Conservation (phyloP, 1,140 invertebrate genomes). For the Acromyrmex charruanus region DNA sequence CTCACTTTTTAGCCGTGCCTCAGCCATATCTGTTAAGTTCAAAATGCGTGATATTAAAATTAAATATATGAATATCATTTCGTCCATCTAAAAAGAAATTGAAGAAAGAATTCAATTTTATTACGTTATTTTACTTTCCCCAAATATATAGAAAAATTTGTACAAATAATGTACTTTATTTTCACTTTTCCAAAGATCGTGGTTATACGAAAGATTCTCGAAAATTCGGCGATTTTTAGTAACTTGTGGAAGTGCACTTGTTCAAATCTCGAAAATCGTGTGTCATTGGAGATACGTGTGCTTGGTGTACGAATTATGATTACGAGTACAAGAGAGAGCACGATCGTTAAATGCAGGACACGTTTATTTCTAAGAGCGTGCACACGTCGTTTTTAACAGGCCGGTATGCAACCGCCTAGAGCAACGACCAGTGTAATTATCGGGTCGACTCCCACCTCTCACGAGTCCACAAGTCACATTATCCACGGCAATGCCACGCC, state of each 20-base stretch:
- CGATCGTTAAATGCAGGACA: conserved; percentile 29
- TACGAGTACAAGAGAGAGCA: not conserved
- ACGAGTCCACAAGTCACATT: conserved; percentile 51
- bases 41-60: not conserved
- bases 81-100: not conserved
- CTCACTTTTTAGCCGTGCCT: not conserved
- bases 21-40: not conserved
- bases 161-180: not conserved
- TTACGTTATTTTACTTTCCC: not conserved
- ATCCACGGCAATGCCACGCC: conserved; percentile 33
- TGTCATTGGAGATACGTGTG: conserved; percentile 1
- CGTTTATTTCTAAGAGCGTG: conserved; percentile 48
- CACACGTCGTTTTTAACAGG: conserved; percentile 68
- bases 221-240: not conserved
- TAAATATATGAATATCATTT: not conserved
- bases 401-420: conserved; percentile 71
- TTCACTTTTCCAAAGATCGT: not conserved
- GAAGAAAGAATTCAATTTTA: not conserved
- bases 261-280: conserved; percentile 7
- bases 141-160: not conserved
- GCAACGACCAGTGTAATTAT: conserved; percentile 79
- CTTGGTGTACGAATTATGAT: not conserved
- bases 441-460: conserved; percentile 67
- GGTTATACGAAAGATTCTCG: not conserved
- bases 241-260: not conserved